phyloP scores from a whole-genome alignment of 2,888 invertebrate genomes.

The Galerucella nymphaeae region DNA sequence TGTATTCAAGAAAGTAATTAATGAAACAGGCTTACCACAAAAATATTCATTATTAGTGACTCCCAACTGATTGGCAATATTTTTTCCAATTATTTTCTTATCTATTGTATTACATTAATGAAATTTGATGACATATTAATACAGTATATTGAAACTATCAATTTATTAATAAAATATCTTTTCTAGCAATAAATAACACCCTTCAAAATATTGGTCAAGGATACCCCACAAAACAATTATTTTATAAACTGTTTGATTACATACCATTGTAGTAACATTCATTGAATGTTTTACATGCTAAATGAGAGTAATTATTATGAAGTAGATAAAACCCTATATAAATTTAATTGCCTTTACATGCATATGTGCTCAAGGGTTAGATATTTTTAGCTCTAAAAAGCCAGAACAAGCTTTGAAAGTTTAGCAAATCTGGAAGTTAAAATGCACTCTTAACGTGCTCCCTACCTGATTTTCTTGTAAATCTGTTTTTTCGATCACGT shows the following conservation, averaged over 20 bases:
- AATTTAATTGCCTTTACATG: constrained; percentile 25
- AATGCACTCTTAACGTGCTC: constrained; percentile 49
- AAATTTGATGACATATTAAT: constrained; percentile 10
- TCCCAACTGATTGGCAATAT: neutral
- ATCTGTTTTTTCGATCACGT: constrained; percentile 50
- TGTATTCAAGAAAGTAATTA: too few relatives aligned
- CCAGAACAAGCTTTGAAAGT: constrained; percentile 20
- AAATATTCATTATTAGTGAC: neutral
- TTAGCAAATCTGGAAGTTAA: constrained; percentile 16
- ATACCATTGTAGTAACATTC: neutral
- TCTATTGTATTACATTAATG: constrained; percentile 7
- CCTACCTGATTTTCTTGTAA: constrained; percentile 54
- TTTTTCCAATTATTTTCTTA: neutral
- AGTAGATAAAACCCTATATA: constrained; percentile 6
- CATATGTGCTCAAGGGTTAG: constrained; percentile 22
- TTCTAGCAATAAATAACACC: constrained; percentile 19
- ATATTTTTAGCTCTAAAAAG: constrained; percentile 27
- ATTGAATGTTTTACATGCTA: constrained; percentile 22
- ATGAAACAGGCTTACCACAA: neutral
- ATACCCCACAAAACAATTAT: constrained; percentile 13
- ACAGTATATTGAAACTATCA: neutral
- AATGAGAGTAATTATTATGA: constrained; percentile 5
- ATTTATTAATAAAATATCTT: constrained; percentile 27
- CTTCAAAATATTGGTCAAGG: constrained; percentile 28
- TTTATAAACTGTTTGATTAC: constrained; percentile 8